These are phyloP conservation scores for Toxotes chatareus DNA, from an alignment of 2,113 vertebrate species.

Conservation along the genomic window DNA sequence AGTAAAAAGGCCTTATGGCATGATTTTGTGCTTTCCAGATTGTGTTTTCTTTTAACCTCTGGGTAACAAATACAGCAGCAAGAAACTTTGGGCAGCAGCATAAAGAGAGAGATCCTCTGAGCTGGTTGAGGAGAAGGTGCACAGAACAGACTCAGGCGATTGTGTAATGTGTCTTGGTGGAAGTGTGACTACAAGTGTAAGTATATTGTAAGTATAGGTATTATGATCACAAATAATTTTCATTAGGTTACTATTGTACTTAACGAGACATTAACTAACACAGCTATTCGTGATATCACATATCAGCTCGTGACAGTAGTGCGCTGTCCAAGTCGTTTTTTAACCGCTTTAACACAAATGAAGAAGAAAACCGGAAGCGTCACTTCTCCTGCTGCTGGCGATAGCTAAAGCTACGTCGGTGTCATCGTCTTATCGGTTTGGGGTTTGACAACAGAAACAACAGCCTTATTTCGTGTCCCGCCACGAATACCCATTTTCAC, in stretches of 20 bases:
- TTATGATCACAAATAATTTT: neutral
- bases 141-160: neutral
- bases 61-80: neutral
- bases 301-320: neutral
- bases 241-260: neutral
- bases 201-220: neutral
- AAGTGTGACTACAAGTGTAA: no score
- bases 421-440: slow-evolving; percentile 63
- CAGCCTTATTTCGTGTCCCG: slow-evolving; percentile 57
- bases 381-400: slow-evolving; percentile 30
- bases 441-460: slow-evolving; percentile 66
- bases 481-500: slow-evolving; percentile 37
- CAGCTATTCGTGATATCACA: neutral
- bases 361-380: slow-evolving; percentile 72
- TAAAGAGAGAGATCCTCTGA: neutral
- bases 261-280: neutral
- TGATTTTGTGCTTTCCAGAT: neutral
- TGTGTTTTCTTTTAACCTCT: neutral
- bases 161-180: neutral
- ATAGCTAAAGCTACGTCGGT: slow-evolving; percentile 62
- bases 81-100: neutral
- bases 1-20: neutral
- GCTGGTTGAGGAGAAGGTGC: neutral
- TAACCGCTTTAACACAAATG: neutral
- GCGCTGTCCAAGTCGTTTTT: neutral